Base-by-base conservation (phyloP, 2,888 invertebrate genomes). In the Caenorhabditis sp. region DNA sequence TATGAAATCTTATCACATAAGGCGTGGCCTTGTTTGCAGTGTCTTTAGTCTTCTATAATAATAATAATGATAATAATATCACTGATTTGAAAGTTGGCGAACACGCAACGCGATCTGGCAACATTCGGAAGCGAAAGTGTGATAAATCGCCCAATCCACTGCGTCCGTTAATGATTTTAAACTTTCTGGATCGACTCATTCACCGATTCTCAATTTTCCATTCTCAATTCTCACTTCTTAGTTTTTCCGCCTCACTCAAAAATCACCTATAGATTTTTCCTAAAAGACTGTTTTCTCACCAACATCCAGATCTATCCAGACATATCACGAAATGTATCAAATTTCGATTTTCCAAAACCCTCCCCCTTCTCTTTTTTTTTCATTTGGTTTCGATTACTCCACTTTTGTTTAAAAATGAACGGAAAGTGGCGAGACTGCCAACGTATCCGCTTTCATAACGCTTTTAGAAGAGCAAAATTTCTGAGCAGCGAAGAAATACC, bases 121-220 rank as follows among this genome's bases (percentile, higher is more conserved):
- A 70, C 70, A 68, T 68, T 68, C 35, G 50, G 43, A 70, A 53
- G 68, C 15, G 58, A 68, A 68, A 70, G 70, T 59, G 70, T 59
- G 70, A 70, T 70, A 59, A 70, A 70, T 59, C 53, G 59, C 46
- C 70, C 59, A 37, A 66, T 58, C 70, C 27, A 50, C 52, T 56
- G 58, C 58, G 9, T 52, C 65, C 37, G 58, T 70, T 70, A 70
- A 70, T 70, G 59, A 70, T 59, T 59, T 70, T 70, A 59, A 70
- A 70, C 59, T 70, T 70, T 59, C 52, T 43, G 45, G 35, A 66
- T 50, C 58, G 50, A 59, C 52, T 63, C 53, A 52, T 43, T 41
- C 17, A 7, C 30, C 13, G 20, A 37, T 17, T 52, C 22, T 37
- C 6, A 30, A 7, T 30, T 30, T 30, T 30, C 30, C 30, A n/a